Percentiles rank a stretch among this genome's conserved stretches.
phyloP scores from a whole-genome alignment of 2,113 vertebrate species.

The Pithys albifrons region DNA sequence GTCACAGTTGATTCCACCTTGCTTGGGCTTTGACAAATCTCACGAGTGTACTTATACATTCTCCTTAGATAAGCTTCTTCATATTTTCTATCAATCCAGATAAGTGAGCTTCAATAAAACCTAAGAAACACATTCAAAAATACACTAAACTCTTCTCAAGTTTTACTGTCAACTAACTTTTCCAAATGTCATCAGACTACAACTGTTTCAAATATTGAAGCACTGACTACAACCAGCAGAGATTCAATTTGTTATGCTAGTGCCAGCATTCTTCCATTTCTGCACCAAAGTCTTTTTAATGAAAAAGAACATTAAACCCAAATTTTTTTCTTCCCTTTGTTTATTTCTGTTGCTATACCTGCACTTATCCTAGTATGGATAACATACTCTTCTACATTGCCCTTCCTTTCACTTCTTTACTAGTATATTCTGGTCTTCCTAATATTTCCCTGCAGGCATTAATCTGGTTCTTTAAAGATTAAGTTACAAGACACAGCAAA shows the following conservation, averaged over 20 bases:
- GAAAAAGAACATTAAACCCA: background rate
- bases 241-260: background rate
- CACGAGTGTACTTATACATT: background rate
- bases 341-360: background rate
- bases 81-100: background rate
- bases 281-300: background rate
- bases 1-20: background rate
- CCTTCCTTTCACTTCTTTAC: background rate
- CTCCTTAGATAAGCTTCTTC: background rate
- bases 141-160: background rate
- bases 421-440: background rate
- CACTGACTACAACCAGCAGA: background rate
- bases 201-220: background rate
- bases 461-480: background rate
- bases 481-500: background rate
- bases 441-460: background rate
- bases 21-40: background rate
- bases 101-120: background rate
- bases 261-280: background rate
- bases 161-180: background rate
- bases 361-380: background rate
- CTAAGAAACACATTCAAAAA: background rate
- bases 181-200: background rate
- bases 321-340: background rate
- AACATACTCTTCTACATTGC: background rate